Percentiles rank a stretch among this genome's conserved stretches.
Conservation (phyloP, 2,113 vertebrate species). For the Pachyramphus minor region DNA sequence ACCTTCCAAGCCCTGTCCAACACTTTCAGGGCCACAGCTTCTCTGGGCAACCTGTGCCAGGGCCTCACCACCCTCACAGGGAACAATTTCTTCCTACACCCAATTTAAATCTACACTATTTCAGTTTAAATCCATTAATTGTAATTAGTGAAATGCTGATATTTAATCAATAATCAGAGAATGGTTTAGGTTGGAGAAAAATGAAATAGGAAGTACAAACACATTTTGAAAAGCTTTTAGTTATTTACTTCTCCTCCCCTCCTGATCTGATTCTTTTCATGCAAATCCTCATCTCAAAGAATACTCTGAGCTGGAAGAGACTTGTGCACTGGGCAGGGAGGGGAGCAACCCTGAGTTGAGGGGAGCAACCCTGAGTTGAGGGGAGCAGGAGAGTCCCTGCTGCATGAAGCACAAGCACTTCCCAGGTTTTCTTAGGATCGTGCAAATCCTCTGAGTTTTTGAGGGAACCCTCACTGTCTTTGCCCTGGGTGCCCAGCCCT, state of each 20-base stretch:
- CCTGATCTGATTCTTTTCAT: background rate
- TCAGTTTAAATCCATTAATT: background rate
- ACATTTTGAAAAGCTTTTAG: background rate
- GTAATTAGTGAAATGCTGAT: background rate
- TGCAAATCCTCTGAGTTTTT: background rate
- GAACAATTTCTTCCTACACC: background rate
- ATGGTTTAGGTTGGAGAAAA: background rate
- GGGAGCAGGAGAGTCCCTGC: too few species aligned
- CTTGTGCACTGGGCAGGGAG: background rate
- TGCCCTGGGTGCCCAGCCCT: background rate
- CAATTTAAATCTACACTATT: background rate
- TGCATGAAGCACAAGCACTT: background rate
- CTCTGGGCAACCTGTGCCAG: background rate
- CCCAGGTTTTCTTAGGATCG: background rate
- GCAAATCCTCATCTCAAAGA: background rate
- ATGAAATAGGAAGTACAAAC: background rate
- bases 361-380: too few species aligned
- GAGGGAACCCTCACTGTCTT: background rate
- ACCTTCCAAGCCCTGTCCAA: fast-evolving
- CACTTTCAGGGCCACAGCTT: background rate
- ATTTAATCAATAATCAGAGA: background rate
- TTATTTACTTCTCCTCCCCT: background rate
- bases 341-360: too few species aligned
- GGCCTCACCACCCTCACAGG: background rate
- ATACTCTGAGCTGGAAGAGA: background rate